A percentile compares a stretch with the other conserved stretches of the same genome.
phyloP scores from a whole-genome alignment of 2,113 vertebrate genomes.

The Anhinga anhinga region DNA sequence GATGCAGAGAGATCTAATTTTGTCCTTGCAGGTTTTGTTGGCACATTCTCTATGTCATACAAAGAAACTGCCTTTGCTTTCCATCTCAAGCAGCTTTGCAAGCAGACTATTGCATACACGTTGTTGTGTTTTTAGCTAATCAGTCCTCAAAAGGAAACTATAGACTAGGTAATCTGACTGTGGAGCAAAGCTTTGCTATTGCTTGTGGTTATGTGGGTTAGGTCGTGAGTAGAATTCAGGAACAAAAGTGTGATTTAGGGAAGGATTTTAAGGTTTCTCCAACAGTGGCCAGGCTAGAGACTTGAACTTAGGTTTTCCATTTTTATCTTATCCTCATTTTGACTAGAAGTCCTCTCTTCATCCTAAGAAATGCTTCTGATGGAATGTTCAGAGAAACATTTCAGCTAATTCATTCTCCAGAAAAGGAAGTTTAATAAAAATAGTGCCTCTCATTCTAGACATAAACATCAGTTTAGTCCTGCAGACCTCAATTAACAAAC shows the following conservation, averaged over 20 bases:
- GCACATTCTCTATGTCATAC: neutral
- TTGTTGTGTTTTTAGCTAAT: neutral
- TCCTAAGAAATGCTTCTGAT: neutral
- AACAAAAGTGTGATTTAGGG: neutral
- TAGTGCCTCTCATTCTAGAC: neutral
- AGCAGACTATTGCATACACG: fast-evolving
- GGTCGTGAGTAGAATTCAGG: neutral
- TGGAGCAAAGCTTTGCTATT: neutral
- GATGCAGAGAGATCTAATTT: neutral
- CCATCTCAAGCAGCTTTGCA: neutral
- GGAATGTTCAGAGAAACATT: neutral
- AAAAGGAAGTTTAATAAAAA: neutral
- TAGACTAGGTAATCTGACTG: neutral
- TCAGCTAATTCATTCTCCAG: neutral
- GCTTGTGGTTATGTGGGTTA: neutral
- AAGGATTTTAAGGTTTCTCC: neutral
- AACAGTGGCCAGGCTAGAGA: neutral
- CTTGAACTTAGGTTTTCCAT: neutral
- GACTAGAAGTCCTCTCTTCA: neutral
- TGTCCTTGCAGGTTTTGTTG: neutral
- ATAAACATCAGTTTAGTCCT: neutral
- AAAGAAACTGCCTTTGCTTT: neutral
- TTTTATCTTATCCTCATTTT: neutral
- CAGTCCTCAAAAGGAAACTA: neutral
- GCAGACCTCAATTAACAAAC: neutral